Base-by-base conservation (phyloP, 2,888 invertebrate species). In the Mesorhabditis belari region DNA sequence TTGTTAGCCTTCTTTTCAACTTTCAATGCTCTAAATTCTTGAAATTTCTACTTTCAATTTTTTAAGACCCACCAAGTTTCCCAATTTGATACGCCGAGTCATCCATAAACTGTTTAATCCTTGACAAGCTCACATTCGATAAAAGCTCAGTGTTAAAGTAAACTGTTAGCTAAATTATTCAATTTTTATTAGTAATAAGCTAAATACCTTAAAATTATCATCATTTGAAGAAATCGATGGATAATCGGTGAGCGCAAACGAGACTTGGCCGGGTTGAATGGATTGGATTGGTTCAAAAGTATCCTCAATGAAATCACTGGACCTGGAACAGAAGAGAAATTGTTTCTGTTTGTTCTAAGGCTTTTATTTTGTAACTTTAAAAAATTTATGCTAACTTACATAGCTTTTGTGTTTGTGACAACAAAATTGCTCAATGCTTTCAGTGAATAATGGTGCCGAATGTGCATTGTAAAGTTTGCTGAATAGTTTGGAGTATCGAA, bases 401-500 rank as follows among this genome's bases (percentile, higher is more conserved):
- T 35, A 2, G 1, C n/a, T 35, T 35, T 35, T 1, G 12, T 35
- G n/a, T n/a, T n/a, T 17, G 2, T 2, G 12, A n/a, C 12, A 1
- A n/a, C 12, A 35, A 35, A 35, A 35, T 35, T 35, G 44, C 44
- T 35, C 2, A 35, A 2, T 2, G 44, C 44, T 2, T 9, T 35
- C 2, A 35, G n/a, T 1, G 44, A 35, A 35, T 35, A 35, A n/a
- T 35, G 44, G n/a, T 35, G 44, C n/a, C 44, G 44, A 35, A 35
- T 35, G n/a, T 0, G 12, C 2, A 35, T 35, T 1, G 44, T 35
- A 2, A 21, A n/a, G 21, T 9, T 50, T 19, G 21, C 12, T n/a
- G 66, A 62, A 58, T 60, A 66, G 51, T 66, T 63, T n/a, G 57
- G 23, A 3, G 64, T 56, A 61, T 67, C 67, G 9, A 64, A 57